These are phyloP conservation scores for Melanotaenia pygmaea DNA, from an alignment of 2,797 vertebrate species.

Conservation along the genomic window DNA sequence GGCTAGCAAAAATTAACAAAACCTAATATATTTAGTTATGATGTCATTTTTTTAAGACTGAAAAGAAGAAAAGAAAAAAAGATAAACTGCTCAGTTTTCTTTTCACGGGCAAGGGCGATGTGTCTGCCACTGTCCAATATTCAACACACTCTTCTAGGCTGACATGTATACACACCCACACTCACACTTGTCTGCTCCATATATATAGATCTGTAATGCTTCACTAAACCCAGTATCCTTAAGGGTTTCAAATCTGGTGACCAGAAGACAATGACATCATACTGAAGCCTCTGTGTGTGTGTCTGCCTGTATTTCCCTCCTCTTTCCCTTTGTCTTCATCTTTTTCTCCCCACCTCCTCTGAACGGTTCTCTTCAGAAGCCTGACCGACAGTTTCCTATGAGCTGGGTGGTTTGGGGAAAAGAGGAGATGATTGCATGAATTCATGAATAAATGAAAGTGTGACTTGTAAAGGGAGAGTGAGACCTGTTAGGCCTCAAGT, in stretches of 20 bases:
- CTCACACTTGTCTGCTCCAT: constrained; percentile 51
- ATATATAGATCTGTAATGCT: constrained; percentile 68
- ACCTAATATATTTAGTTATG: background rate
- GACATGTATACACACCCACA: constrained; percentile 28
- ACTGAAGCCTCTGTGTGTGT: constrained; percentile 12
- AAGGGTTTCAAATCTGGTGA: constrained; percentile 59
- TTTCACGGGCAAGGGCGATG: constrained; percentile 65
- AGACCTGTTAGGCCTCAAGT: constrained; percentile 75
- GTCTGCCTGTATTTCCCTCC: constrained; percentile 11
- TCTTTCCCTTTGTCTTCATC: constrained; percentile 29
- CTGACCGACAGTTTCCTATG: constrained; percentile 71
- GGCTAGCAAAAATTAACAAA: background rate
- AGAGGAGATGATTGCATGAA: constrained; percentile 79
- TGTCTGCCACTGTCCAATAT: constrained; percentile 48
- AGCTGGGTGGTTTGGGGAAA: constrained; percentile 67
- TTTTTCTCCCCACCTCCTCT: constrained; percentile 15
- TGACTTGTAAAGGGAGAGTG: constrained; percentile 68
- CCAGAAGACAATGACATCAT: constrained; percentile 69
- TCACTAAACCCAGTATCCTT: constrained; percentile 52
- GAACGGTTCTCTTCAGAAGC: constrained; percentile 44
- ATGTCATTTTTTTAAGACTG: background rate
- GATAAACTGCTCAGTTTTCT: constrained; percentile 36
- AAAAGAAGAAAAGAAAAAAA: constrained; percentile 19
- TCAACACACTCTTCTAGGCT: constrained; percentile 55
- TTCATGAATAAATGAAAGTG: constrained; percentile 80